Evolutionary conservation across 2,888 invertebrate species (phyloP), one percentile per base, ranked within the genome.

Genomic region (Seladonia tumulorum): DNA sequence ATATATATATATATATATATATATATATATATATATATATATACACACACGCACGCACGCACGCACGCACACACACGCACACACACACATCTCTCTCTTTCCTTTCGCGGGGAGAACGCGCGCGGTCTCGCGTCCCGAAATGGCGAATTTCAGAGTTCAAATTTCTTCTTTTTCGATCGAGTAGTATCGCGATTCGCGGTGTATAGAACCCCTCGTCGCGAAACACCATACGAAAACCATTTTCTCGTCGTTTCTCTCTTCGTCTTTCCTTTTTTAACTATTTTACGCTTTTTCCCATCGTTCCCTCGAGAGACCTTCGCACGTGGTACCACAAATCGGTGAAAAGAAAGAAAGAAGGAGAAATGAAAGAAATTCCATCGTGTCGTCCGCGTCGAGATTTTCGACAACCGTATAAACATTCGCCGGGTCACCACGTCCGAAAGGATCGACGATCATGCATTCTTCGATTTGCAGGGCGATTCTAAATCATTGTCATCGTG

Each of bases 1-100:
- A 18, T 83, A 25, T 72, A 60, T 85, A 42, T 85, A 75, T 79
- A 82, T 86, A 80, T 82, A 35, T 76, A 60, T 82, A 35, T 82
- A 75, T 79, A 81, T 82, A 79, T 82, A 66, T 73, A 74, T 66
- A 75, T 68, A 35, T 83, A 45, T 76, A 63, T n/a, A n/a, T n/a
- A n/a, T n/a, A n/a, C n/a, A n/a, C n/a, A n/a, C n/a, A n/a, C n/a
- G n/a, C n/a, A n/a, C n/a, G n/a, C n/a, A n/a, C n/a, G n/a, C n/a
- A n/a, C n/a, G n/a, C n/a, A n/a, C n/a, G n/a, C n/a, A n/a, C n/a
- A n/a, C n/a, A n/a, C n/a, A n/a, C n/a, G n/a, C n/a, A n/a, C n/a
- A n/a, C n/a, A n/a, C n/a, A n/a, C n/a, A n/a, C n/a, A n/a, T n/a
- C n/a, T n/a, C n/a, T n/a, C n/a, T n/a, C n/a, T n/a, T 22, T 35